Base-by-base conservation (phyloP, 2,113 vertebrate genomes). In the Lepus europaeus region DNA sequence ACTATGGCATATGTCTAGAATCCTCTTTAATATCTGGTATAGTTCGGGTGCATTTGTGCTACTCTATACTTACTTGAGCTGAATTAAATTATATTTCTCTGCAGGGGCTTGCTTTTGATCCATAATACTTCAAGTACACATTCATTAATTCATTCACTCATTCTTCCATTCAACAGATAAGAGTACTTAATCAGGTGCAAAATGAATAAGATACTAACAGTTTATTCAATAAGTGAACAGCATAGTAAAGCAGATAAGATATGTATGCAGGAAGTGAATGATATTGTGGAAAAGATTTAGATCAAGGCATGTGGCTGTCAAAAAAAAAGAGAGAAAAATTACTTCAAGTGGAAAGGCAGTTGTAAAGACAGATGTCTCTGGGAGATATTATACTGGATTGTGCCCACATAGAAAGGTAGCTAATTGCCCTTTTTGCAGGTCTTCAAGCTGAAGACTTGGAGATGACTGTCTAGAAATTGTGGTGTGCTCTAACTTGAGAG, bases 41-140 rank as follows among this genome's bases (percentile, higher is more conserved):
- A 66, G 51, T 13, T n/a, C 45, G 81, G 45, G 14, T 53, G 51
- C 9, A 45, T 90, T 92, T 87, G 85, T 17, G 22, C 22, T 33
- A 49, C 73, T 93, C 64, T 78, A 14, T 85, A 61, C 74, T 90
- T 63, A 56, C 77, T 93, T 95, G 64, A 73, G 33, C 59, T 80
- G 29, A 85, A 72, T 76, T 87, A 53, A 68, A 70, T 61, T 33
- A 13, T 72, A 33, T 85, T 25, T 88, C 29, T 86, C 73, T 72
- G 11, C 27, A 66, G 70, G 72, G 31, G 17, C 36, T 92, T 83
- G 56, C 90, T 88, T 92, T 33, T 84, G 64, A 80, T 76, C 7
- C 31, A 5, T 66, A 87, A 81, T 36, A 79, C 9, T 45, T 82
- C 33, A 94, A 66, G 39, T 25, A 53, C 33, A 6, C 66, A 63